These are phyloP conservation scores for Baronia brevicornis DNA, from an alignment of 2,888 invertebrate genomes.

Conservation along the genomic window DNA sequence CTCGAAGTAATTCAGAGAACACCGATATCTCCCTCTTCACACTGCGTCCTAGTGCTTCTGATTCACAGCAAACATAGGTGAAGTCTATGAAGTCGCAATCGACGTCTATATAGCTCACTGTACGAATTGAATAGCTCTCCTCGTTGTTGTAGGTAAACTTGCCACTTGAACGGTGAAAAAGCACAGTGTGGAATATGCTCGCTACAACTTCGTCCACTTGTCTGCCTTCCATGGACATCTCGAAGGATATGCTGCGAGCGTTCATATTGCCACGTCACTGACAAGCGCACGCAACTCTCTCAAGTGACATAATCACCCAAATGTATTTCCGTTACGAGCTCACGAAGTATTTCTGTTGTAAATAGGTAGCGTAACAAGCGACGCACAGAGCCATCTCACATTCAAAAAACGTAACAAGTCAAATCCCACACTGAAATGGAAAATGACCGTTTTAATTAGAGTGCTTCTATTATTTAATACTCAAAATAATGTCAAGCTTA, in stretches of 20 bases:
- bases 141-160: conserved; percentile 96
- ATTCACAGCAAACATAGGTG: conserved; percentile 96
- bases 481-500: too few species aligned
- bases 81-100: conserved; percentile 99
- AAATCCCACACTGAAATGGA: conserved; percentile 66
- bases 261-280: conserved; percentile 79
- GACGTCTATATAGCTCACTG: conserved; percentile 96
- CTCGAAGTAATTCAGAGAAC: conserved; percentile 86
- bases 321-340: conserved; percentile 31
- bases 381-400: conserved; percentile 44
- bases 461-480: too few species aligned
- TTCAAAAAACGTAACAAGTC: conserved; percentile 48
- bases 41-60: conserved; percentile 82
- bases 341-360: conserved; percentile 20
- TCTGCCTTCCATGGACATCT: conserved; percentile 89
- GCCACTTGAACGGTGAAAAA: conserved; percentile 92
- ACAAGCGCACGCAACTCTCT: conserved; percentile 30
- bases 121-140: conserved; percentile 96
- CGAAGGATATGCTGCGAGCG: conserved; percentile 86
- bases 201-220: conserved; percentile 95
- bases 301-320: conserved; percentile 48
- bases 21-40: conserved; percentile 84
- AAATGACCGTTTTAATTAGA: conserved; percentile 54
- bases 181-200: conserved; percentile 92
- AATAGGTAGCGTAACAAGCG: conserved; percentile 26